Conservation (phyloP, 2,888 invertebrate species). For the Cephus sareptanus region DNA sequence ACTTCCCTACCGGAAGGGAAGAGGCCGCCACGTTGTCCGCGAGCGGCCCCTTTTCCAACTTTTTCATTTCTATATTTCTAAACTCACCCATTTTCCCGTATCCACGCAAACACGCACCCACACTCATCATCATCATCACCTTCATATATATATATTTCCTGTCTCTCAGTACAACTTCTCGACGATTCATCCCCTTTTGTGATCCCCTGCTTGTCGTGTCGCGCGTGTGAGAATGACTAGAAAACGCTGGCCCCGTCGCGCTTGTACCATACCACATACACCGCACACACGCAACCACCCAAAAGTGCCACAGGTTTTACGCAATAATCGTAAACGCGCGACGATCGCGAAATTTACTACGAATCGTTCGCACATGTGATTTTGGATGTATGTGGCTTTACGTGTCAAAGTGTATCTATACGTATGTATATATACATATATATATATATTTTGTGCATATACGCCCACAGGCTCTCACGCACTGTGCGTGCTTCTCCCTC, state of each 20-base stretch:
- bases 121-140: no score
- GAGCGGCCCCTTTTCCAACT: not conserved
- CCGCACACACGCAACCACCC: slow-evolving; percentile 6
- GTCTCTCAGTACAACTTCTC: not conserved
- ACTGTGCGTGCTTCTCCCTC: not conserved
- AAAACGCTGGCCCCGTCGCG: slow-evolving; percentile 33
- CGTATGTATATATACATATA: no score
- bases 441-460: not conserved
- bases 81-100: not conserved
- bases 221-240: slow-evolving; percentile 41
- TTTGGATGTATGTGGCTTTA: not conserved
- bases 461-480: not conserved
- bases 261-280: slow-evolving; percentile 21
- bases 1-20: not conserved
- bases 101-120: not conserved
- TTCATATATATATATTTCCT: not conserved
- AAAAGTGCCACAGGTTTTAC: not conserved
- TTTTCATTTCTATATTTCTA: not conserved
- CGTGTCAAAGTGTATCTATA: not conserved
- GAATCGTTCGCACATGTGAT: not conserved
- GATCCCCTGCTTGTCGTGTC: not conserved
- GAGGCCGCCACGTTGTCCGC: not conserved
- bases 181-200: not conserved
- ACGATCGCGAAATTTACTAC: not conserved
- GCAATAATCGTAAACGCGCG: not conserved